phyloP scores from a whole-genome alignment of 2,797 vertebrate species.

The Leuciscus waleckii region DNA sequence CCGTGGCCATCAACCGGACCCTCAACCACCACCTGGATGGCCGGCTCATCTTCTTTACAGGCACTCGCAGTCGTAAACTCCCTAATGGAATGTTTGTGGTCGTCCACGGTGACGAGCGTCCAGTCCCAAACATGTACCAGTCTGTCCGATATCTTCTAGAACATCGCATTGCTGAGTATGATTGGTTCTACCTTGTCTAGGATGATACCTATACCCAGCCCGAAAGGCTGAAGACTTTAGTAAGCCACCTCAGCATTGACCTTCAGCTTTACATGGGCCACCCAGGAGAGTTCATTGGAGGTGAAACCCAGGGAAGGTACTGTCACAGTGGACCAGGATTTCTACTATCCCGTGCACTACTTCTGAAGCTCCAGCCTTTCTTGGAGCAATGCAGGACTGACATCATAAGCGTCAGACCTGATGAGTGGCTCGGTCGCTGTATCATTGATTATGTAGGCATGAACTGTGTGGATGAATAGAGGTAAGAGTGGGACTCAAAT shows the following conservation, averaged over 20 bases:
- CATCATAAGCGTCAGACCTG: slow-evolving; percentile 90
- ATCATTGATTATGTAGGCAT: slow-evolving; percentile 89
- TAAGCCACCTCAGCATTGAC: slow-evolving; percentile 89
- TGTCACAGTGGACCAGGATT: slow-evolving; percentile 92
- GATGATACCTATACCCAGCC: slow-evolving; percentile 92
- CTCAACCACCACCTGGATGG: slow-evolving; percentile 90
- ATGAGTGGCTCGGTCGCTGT: slow-evolving; percentile 97
- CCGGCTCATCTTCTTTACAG: slow-evolving; percentile 90
- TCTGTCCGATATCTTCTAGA: slow-evolving; percentile 89
- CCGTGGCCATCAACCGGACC: slow-evolving; percentile 92
- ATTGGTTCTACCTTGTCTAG: slow-evolving; percentile 96
- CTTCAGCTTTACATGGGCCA: slow-evolving; percentile 92
- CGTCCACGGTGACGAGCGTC: slow-evolving; percentile 89
- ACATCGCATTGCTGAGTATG: slow-evolving; percentile 87
- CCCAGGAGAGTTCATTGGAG: slow-evolving; percentile 90
- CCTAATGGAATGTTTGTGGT: slow-evolving; percentile 94
- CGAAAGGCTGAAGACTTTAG: slow-evolving; percentile 84
- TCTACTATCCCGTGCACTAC: slow-evolving; percentile 88
- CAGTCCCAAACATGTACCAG: slow-evolving; percentile 96
- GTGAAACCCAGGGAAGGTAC: slow-evolving; percentile 86
- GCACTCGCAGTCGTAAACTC: slow-evolving; percentile 85
- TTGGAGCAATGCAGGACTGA: slow-evolving; percentile 93
- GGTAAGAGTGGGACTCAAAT: slow-evolving; percentile 71
- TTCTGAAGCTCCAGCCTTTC: slow-evolving; percentile 89
- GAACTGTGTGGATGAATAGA: slow-evolving; percentile 88